A percentile compares a stretch with the other conserved stretches of the same genome.
phyloP scores from a whole-genome alignment of 2,888 invertebrate genomes.

The Lissocephala sabroskyi region DNA sequence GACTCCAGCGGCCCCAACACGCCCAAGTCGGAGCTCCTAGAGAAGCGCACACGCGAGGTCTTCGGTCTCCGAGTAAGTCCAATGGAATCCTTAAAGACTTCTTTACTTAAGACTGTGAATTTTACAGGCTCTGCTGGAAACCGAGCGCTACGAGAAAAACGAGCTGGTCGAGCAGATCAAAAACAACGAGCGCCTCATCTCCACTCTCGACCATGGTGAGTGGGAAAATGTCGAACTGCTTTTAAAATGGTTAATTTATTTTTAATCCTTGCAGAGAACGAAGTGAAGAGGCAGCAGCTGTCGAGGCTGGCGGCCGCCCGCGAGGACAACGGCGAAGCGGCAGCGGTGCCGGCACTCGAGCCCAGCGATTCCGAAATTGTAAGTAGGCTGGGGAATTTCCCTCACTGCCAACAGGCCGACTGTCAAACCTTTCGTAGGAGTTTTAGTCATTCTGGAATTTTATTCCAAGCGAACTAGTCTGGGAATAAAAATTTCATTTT shows the following conservation, averaged over 20 bases:
- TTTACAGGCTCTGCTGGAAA: slow-evolving; percentile 63
- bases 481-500: too few species aligned
- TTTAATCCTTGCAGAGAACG: slow-evolving; percentile 19
- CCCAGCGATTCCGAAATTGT: slow-evolving; percentile 31
- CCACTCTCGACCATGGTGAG: too few species aligned
- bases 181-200: slow-evolving; percentile 51
- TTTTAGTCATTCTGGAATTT: too few species aligned
- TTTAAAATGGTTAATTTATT: neutral
- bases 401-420: slow-evolving; percentile 17
- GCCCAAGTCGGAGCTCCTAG: slow-evolving; percentile 63
- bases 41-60: slow-evolving; percentile 65
- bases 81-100: too few species aligned
- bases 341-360: neutral
- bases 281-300: slow-evolving; percentile 21
- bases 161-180: slow-evolving; percentile 63
- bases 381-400: slow-evolving; percentile 15
- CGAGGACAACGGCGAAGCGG: slow-evolving; percentile 4
- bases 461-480: too few species aligned
- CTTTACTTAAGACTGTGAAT: too few species aligned
- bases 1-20: slow-evolving; percentile 53
- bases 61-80: slow-evolving; percentile 54
- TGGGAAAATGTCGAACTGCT: too few species aligned
- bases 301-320: slow-evolving; percentile 11
- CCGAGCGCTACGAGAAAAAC: slow-evolving; percentile 67
- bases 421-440: too few species aligned